Percentiles rank a stretch among this genome's conserved stretches.
These are phyloP conservation scores for Holothuria glaberrima DNA, from an alignment of 35 echinoderm and acorn worm species.

Conservation along the genomic window DNA sequence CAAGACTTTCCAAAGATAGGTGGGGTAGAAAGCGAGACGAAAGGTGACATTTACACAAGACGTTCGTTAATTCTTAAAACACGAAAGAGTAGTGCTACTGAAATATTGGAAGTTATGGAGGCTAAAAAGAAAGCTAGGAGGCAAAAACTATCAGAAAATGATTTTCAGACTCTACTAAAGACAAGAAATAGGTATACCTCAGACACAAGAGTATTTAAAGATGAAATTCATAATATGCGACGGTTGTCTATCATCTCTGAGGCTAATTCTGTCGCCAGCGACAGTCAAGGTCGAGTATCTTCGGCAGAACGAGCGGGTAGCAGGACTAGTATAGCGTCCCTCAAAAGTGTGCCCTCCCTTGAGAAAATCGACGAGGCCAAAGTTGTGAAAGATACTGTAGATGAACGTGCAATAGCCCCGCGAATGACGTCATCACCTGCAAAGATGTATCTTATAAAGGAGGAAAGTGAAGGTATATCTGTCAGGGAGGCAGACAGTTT, in stretches of 20 bases:
- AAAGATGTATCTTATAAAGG: conserved; percentile 21
- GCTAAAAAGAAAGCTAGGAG: conserved; percentile 63
- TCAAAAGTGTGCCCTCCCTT: conserved; percentile 65
- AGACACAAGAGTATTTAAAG: conserved; percentile 82
- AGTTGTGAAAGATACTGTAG: neutral
- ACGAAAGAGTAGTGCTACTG: conserved; percentile 34
- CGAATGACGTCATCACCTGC: neutral
- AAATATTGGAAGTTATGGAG: conserved; percentile 79
- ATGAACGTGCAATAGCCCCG: neutral
- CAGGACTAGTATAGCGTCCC: conserved; percentile 57
- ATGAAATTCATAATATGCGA: conserved; percentile 58
- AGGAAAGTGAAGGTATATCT: neutral
- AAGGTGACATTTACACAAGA: neutral
- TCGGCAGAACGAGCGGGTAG: conserved; percentile 59
- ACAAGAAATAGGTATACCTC: conserved; percentile 82
- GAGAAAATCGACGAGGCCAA: conserved; percentile 79
- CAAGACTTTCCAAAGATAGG: neutral
- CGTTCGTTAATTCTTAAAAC: neutral
- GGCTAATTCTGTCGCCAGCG: conserved; percentile 51
- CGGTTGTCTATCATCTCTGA: conserved; percentile 75
- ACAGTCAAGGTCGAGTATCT: conserved; percentile 17
- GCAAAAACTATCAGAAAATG: conserved; percentile 55
- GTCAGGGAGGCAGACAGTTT: too few relatives aligned
- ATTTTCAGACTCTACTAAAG: conserved; percentile 77
- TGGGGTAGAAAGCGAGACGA: neutral